Evolutionary conservation across 1,140 invertebrate species (phyloP).

Genomic region (Vanessa atalanta): DNA sequence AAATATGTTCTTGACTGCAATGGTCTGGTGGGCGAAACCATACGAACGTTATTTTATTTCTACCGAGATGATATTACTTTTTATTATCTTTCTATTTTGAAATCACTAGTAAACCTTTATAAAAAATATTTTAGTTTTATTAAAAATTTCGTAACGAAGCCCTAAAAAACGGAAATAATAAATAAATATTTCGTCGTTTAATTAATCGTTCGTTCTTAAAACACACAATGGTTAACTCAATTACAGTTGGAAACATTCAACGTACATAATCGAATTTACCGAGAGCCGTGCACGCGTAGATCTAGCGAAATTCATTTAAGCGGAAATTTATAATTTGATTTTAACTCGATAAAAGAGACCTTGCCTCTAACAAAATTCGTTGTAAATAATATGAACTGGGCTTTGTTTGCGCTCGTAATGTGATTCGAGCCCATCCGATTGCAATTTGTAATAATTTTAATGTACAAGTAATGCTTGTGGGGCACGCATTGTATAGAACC

Average conservation of each 20-base stretch:
- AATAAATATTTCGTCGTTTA: too few relatives aligned
- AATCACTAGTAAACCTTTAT: not conserved
- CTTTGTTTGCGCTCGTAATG: constrained; percentile 60
- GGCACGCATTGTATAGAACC: constrained; percentile 47
- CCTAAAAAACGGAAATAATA: too few relatives aligned
- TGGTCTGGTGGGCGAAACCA: constrained; percentile 15
- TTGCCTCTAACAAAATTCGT: constrained; percentile 56
- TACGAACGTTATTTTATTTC: not conserved
- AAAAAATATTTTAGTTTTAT: too few relatives aligned
- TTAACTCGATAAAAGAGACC: constrained; percentile 60
- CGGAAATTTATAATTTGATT: constrained; percentile 62
- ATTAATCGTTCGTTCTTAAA: constrained; percentile 7
- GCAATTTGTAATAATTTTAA: constrained; percentile 77
- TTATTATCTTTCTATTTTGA: not conserved
- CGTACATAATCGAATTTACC: constrained; percentile 24
- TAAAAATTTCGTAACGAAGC: too few relatives aligned
- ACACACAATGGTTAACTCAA: constrained; percentile 31
- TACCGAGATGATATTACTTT: not conserved
- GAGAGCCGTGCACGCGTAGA: constrained; percentile 26
- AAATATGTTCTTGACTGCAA: constrained; percentile 14
- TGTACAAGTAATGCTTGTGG: constrained; percentile 56
- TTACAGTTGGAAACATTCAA: constrained; percentile 34
- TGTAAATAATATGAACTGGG: constrained; percentile 50
- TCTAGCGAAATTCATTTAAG: constrained; percentile 52
- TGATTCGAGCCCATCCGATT: constrained; percentile 67